These are phyloP conservation scores for Oryzias celebensis DNA, from an alignment of 2,113 vertebrate genomes.

Conservation along the genomic window DNA sequence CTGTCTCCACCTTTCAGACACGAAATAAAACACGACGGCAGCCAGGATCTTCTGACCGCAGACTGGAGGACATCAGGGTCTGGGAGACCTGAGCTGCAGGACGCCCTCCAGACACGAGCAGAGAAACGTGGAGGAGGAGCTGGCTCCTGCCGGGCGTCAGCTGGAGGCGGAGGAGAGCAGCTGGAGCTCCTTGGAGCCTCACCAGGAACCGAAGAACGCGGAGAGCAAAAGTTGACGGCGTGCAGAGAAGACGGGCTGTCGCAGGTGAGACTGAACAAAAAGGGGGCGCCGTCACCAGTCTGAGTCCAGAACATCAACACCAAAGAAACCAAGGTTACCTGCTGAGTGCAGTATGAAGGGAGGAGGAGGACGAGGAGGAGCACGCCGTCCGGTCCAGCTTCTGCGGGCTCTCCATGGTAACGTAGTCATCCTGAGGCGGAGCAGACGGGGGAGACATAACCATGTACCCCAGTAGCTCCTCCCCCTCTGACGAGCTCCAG, in stretches of 20 bases:
- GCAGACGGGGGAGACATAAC: slow-evolving; percentile 54
- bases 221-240: neutral
- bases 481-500: slow-evolving; percentile 7
- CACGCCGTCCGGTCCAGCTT: slow-evolving; percentile 1
- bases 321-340: slow-evolving; percentile 23
- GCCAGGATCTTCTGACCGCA: slow-evolving; percentile 11
- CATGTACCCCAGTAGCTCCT: slow-evolving; percentile 49
- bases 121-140: neutral
- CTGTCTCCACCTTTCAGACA: slow-evolving; percentile 28
- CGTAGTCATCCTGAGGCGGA: slow-evolving; percentile 51
- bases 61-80: neutral
- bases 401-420: slow-evolving; percentile 57
- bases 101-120: neutral
- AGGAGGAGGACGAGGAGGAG: slow-evolving; percentile 8
- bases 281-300: neutral
- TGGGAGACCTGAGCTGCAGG: neutral
- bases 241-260: slow-evolving; percentile 20
- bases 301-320: neutral
- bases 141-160: neutral
- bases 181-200: slow-evolving; percentile 5
- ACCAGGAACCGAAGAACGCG: neutral
- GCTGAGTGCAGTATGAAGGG: slow-evolving; percentile 27
- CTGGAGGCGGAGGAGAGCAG: slow-evolving; percentile 2
- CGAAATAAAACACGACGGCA: slow-evolving; percentile 43
- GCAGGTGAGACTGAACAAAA: slow-evolving; percentile 27